These are phyloP conservation scores for Oncorhynchus kisutch DNA, from an alignment of 2,113 vertebrate genomes.

Conservation along the genomic window DNA sequence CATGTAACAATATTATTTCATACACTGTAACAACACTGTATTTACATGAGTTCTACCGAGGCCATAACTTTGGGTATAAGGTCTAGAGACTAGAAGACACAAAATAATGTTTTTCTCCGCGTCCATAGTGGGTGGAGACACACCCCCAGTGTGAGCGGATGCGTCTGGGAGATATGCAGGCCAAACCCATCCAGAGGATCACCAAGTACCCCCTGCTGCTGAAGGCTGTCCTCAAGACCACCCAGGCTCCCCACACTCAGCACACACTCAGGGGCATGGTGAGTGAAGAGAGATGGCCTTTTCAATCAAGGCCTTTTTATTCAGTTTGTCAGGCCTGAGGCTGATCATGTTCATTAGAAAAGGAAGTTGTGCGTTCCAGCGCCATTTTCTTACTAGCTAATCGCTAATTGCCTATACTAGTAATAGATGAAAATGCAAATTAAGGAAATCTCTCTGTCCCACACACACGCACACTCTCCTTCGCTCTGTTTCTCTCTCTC, in stretches of 20 bases:
- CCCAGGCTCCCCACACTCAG: constrained; percentile 53
- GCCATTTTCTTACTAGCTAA: too few relatives aligned
- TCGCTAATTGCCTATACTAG: too few relatives aligned
- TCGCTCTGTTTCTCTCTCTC: too few relatives aligned
- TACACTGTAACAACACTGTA: too few relatives aligned
- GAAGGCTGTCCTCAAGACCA: constrained; percentile 69
- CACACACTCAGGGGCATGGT: constrained; percentile 69
- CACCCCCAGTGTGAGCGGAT: constrained; percentile 71
- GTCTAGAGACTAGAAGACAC: not conserved
- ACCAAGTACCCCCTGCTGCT: constrained; percentile 79
- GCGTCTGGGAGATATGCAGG: constrained; percentile 79
- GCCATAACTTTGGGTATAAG: too few relatives aligned
- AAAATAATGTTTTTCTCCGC: too few relatives aligned
- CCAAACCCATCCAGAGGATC: constrained; percentile 77
- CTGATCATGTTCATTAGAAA: not conserved
- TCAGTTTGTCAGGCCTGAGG: too few relatives aligned
- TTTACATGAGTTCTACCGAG: too few relatives aligned
- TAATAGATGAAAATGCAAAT: too few relatives aligned
- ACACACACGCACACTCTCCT: not conserved
- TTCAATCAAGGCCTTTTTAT: too few relatives aligned
- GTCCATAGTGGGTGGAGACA: constrained; percentile 73
- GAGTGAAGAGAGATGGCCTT: constrained; percentile 21
- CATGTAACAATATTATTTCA: too few relatives aligned
- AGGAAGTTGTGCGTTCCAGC: not conserved
- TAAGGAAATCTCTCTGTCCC: not conserved